phyloP scores from a whole-genome alignment of 1,140 invertebrate species.

The Paramacrobiotus metropolitanus region DNA sequence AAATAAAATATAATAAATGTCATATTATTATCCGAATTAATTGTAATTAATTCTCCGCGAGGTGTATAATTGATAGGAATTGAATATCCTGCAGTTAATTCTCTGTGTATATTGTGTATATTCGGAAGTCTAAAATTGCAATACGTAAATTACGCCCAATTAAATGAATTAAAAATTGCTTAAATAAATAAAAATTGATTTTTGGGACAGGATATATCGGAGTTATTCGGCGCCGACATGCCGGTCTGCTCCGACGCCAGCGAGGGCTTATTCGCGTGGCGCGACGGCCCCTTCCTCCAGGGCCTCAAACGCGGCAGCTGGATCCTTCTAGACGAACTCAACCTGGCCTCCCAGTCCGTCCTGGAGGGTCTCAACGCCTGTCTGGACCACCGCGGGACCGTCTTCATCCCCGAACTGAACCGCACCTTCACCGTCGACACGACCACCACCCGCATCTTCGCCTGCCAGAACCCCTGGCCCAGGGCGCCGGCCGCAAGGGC shows the following conservation, averaged over 20 bases:
- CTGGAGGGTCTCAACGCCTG: slow-evolving; percentile 94
- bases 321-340: slow-evolving; percentile 95
- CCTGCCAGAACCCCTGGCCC: slow-evolving; percentile 87
- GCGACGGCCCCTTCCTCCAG: slow-evolving; percentile 80
- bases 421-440: slow-evolving; percentile 50
- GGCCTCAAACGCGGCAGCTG: slow-evolving; percentile 77
- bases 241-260: slow-evolving; percentile 57
- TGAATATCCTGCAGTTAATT: too few relatives aligned
- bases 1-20: slow-evolving; percentile 3
- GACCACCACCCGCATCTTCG: slow-evolving; percentile 59
- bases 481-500: slow-evolving; percentile 82
- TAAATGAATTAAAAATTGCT: too few relatives aligned
- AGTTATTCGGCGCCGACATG: slow-evolving; percentile 91
- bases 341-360: slow-evolving; percentile 91
- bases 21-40: slow-evolving; percentile 1
- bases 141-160: too few relatives aligned
- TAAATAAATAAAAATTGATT: neutral
- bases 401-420: slow-evolving; percentile 82
- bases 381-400: slow-evolving; percentile 84
- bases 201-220: slow-evolving; percentile 55
- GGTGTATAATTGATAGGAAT: too few relatives aligned
- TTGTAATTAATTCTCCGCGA: too few relatives aligned
- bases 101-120: too few relatives aligned
- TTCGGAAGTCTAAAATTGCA: too few relatives aligned
- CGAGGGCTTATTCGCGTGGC: slow-evolving; percentile 71